A percentile compares a stretch with the other conserved stretches of the same genome.
Conservation (phyloP, 2,113 vertebrate species). For the Lethenteron reissneri region DNA sequence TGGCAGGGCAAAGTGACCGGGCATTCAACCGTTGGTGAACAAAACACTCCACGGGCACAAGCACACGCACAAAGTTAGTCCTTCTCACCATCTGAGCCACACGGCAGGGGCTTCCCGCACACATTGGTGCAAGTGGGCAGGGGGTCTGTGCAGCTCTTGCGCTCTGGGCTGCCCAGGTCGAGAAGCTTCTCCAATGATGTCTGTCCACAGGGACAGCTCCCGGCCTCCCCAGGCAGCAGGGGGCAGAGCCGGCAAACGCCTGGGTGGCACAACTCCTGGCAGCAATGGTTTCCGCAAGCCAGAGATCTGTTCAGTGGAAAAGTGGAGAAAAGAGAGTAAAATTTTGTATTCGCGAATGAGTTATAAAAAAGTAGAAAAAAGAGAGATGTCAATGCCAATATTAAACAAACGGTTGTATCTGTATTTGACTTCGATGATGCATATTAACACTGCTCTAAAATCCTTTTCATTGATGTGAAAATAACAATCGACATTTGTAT, state of each 20-base stretch:
- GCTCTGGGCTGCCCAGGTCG: conserved; percentile 53
- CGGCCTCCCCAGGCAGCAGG: conserved; percentile 42
- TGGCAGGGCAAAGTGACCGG: neutral
- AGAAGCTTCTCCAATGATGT: conserved; percentile 59
- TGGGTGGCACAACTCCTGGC: conserved; percentile 53
- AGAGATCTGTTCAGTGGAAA: conserved; percentile 26
- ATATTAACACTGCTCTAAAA: too few relatives aligned
- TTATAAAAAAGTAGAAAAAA: neutral
- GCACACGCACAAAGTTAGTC: too few relatives aligned
- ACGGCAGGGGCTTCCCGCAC: conserved; percentile 61
- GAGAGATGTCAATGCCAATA: conserved; percentile 12
- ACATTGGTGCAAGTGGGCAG: conserved; percentile 78
- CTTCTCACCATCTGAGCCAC: conserved; percentile 54
- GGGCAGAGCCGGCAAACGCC: conserved; percentile 54
- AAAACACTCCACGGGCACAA: too few relatives aligned
- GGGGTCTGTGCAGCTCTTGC: conserved; percentile 53
- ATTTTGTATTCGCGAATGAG: too few relatives aligned
- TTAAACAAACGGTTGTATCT: too few relatives aligned
- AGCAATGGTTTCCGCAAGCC: conserved; percentile 55
- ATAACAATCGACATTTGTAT: too few relatives aligned
- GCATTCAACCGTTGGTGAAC: neutral
- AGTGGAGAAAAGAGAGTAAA: too few relatives aligned
- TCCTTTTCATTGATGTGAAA: too few relatives aligned
- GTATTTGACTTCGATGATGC: too few relatives aligned
- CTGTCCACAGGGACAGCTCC: conserved; percentile 63